Evolutionary conservation across 2,113 vertebrate species (phyloP).

Genomic region (Butorides virescens): DNA sequence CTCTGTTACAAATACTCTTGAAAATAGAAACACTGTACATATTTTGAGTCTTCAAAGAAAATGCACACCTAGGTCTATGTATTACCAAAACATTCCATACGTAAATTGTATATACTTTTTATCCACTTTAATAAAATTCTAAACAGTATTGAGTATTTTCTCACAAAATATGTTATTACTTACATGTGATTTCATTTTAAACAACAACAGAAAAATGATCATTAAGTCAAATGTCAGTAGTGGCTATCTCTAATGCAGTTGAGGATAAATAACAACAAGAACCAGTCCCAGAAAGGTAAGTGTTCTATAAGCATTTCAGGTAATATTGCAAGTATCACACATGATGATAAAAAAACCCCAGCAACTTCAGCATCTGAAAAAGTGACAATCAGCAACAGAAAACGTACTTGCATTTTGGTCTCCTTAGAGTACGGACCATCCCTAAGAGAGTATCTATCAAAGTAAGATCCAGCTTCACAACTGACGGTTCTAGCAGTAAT

Average conservation of each 20-base stretch:
- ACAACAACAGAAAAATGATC: neutral
- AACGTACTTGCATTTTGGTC: neutral
- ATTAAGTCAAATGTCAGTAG: neutral
- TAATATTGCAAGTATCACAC: neutral
- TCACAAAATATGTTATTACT: neutral
- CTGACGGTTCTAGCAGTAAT: neutral
- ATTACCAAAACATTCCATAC: neutral
- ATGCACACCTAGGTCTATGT: neutral
- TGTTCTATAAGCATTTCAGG: fast-evolving
- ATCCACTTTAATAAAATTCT: neutral
- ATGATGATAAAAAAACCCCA: neutral
- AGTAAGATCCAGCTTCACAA: neutral
- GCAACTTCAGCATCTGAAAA: neutral
- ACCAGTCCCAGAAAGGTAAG: fast-evolving
- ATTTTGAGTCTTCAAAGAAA: neutral
- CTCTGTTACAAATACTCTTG: neutral
- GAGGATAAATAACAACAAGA: neutral
- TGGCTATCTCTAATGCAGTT: neutral
- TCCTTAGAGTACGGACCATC: neutral
- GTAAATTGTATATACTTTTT: neutral
- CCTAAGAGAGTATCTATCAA: fast-evolving
- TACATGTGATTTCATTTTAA: neutral
- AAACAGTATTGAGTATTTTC: neutral
- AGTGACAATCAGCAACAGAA: neutral
- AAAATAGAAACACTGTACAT: neutral